Conservation (phyloP, 2,888 invertebrate species). For the Junonia oenone region DNA sequence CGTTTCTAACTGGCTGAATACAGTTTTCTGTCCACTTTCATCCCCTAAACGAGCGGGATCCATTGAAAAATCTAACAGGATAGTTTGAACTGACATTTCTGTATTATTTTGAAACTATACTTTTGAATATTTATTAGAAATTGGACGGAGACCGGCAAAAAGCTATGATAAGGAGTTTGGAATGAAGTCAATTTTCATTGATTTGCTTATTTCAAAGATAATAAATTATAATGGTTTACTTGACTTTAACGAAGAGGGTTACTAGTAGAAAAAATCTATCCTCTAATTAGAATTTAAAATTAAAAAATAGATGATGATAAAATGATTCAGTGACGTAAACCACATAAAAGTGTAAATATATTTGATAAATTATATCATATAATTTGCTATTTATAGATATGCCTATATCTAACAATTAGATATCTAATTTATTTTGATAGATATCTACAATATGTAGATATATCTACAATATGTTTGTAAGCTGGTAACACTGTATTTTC, state of each 20-base stretch:
- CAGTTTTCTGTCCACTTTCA: slow-evolving; percentile 81
- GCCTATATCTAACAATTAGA: too few species aligned
- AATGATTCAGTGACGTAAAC: too few species aligned
- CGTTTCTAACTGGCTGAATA: slow-evolving; percentile 84
- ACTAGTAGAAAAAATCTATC: neutral
- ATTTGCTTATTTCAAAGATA: slow-evolving; percentile 9
- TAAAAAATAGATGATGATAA: too few species aligned
- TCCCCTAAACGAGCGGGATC: slow-evolving; percentile 84
- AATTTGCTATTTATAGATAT: too few species aligned
- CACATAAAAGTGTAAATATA: too few species aligned
- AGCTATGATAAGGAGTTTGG: slow-evolving; percentile 6
- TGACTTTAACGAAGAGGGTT: slow-evolving; percentile 8
- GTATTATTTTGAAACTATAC: slow-evolving; percentile 27
- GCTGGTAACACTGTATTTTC: slow-evolving; percentile 52
- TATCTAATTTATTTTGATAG: too few species aligned
- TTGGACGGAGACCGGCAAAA: slow-evolving; percentile 48
- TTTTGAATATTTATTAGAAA: slow-evolving; percentile 33
- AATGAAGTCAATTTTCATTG: slow-evolving; percentile 17
- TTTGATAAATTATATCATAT: too few species aligned
- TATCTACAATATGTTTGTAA: neutral
- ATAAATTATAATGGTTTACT: neutral
- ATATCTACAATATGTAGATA: slow-evolving; percentile 10
- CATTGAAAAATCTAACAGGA: slow-evolving; percentile 88
- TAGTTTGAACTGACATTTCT: slow-evolving; percentile 88
- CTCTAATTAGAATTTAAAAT: neutral